phyloP scores from a whole-genome alignment of 2,797 vertebrate species.

The Neopelma chrysocephalum region DNA sequence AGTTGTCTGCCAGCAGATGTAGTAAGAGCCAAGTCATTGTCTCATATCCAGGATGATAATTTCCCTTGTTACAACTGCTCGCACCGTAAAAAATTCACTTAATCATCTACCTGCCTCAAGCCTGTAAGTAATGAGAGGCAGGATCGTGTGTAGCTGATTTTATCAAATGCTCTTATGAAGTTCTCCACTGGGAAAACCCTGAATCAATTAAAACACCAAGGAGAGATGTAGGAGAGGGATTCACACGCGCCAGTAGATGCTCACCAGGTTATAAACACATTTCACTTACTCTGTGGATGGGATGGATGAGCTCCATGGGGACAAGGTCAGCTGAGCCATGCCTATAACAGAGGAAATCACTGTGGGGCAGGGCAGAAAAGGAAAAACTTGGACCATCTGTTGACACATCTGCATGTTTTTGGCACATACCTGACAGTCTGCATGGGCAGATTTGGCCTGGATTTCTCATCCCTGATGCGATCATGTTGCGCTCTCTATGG shows the following conservation, averaged over 20 bases:
- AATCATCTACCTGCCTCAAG: constrained; percentile 60
- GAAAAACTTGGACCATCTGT: background rate
- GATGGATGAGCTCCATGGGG: background rate
- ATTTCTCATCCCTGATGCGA: background rate
- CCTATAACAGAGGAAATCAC: background rate
- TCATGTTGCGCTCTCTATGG: background rate
- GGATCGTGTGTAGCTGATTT: constrained; percentile 26
- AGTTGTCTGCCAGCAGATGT: constrained; percentile 17
- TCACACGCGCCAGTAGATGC: background rate
- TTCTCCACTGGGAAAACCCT: constrained; percentile 48
- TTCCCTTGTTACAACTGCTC: constrained; percentile 59
- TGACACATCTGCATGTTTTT: background rate
- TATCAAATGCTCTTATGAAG: constrained; percentile 46
- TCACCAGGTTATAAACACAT: background rate
- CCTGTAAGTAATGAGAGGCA: constrained; percentile 47
- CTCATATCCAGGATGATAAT: constrained; percentile 56
- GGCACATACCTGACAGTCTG: background rate
- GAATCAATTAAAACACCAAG: constrained; percentile 56
- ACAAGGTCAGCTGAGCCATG: background rate
- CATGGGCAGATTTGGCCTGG: background rate
- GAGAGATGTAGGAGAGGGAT: constrained; percentile 25
- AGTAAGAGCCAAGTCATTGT: constrained; percentile 49
- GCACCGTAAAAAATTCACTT: constrained; percentile 53
- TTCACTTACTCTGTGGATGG: background rate
- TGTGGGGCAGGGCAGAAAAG: background rate